These are phyloP conservation scores for Pogonus chalceus DNA, from an alignment of 1,140 invertebrate genomes.

Conservation along the genomic window DNA sequence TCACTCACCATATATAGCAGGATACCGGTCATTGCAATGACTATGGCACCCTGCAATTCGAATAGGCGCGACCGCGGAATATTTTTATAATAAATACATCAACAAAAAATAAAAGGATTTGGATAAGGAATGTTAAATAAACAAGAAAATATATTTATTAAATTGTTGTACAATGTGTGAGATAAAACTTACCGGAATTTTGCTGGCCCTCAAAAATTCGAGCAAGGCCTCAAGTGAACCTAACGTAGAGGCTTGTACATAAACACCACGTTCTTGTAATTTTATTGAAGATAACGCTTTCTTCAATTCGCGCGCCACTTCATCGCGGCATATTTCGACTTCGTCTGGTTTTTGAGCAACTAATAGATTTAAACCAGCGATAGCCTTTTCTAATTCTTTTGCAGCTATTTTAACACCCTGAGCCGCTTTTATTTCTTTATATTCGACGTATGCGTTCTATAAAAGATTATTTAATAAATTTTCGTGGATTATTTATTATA, in stretches of 20 bases:
- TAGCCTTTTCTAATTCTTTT: conserved; percentile 95
- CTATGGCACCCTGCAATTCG: too few relatives aligned
- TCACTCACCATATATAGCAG: too few relatives aligned
- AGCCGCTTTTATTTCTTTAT: conserved; percentile 90
- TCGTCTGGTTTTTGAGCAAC: conserved; percentile 91
- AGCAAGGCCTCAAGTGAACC: conserved; percentile 96
- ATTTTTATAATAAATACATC: too few relatives aligned
- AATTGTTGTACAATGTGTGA: too few relatives aligned
- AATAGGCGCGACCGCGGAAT: too few relatives aligned
- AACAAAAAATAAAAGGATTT: too few relatives aligned
- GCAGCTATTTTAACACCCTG: conserved; percentile 98
- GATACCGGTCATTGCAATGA: too few relatives aligned
- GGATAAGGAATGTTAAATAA: too few relatives aligned
- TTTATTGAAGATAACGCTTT: conserved; percentile 87
- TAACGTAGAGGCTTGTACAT: conserved; percentile 96
- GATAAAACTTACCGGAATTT: conserved; percentile 82
- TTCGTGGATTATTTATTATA: neutral
- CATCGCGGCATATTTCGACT: conserved; percentile 64
- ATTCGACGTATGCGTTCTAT: conserved; percentile 89
- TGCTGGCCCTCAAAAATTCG: conserved; percentile 88
- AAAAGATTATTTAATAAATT: too few relatives aligned
- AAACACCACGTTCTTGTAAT: conserved; percentile 85
- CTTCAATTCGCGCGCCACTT: conserved; percentile 72
- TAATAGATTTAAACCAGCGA: conserved; percentile 82
- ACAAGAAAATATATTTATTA: too few relatives aligned